Percentiles rank a stretch among this genome's conserved stretches.
Evolutionary conservation across 2,797 vertebrate genomes (phyloP).

Genomic region (Urosaurus nigricauda): DNA sequence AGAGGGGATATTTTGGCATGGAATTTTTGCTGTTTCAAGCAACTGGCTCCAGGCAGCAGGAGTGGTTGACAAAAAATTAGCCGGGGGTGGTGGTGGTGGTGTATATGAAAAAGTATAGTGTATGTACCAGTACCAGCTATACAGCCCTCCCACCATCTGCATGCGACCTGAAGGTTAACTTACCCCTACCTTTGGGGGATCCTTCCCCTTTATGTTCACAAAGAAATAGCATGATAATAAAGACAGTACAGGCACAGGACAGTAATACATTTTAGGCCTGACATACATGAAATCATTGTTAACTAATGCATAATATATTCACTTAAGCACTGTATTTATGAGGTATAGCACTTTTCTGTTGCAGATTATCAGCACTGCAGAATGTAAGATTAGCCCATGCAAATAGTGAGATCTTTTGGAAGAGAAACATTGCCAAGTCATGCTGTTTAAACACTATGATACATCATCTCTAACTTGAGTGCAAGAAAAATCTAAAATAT

Average conservation of each 20-base stretch:
- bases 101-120: too few relatives aligned
- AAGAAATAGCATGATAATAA: background rate
- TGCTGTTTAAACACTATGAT: background rate
- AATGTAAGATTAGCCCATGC: background rate
- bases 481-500: background rate
- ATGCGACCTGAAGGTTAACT: too few relatives aligned
- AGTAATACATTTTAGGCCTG: background rate
- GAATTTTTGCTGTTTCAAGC: too few relatives aligned
- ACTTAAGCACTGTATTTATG: background rate
- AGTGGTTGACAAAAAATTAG: too few relatives aligned
- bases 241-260: background rate
- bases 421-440: background rate
- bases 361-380: background rate
- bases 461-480: background rate
- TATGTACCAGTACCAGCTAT: too few relatives aligned
- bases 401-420: background rate
- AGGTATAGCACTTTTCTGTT: background rate
- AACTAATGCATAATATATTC: background rate
- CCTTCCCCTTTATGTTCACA: background rate
- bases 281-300: background rate
- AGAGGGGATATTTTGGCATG: too few relatives aligned
- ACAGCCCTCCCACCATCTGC: too few relatives aligned
- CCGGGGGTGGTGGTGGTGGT: too few relatives aligned
- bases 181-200: too few relatives aligned
- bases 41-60: too few relatives aligned